Evolutionary conservation across 2,888 invertebrate species (phyloP).

Genomic region (Sinhomidia bicolor): DNA sequence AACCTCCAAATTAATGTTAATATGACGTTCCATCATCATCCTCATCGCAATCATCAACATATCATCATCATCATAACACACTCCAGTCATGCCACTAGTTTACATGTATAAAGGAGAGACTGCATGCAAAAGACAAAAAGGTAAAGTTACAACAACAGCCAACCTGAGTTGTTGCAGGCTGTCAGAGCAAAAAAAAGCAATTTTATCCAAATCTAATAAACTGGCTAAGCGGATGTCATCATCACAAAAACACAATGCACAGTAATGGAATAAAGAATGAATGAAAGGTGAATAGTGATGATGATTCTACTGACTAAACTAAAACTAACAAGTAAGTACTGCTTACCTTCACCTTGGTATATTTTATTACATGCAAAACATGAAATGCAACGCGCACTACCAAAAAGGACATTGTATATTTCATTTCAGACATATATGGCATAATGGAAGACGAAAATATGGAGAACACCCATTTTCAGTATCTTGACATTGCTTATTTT

Average conservation of each 20-base stretch:
- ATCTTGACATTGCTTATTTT: conserved; percentile 28
- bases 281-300: conserved; percentile 41
- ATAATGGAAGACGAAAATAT: conserved; percentile 31
- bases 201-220: conserved; percentile 30
- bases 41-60: too few species aligned
- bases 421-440: conserved; percentile 32
- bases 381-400: neutral
- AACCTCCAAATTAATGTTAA: conserved; percentile 39
- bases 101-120: too few species aligned
- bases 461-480: conserved; percentile 53
- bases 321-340: conserved; percentile 4
- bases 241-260: conserved; percentile 22
- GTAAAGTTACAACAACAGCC: neutral
- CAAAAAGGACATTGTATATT: conserved; percentile 26
- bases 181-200: conserved; percentile 24
- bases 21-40: neutral
- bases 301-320: conserved; percentile 16
- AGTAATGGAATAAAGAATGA: conserved; percentile 37
- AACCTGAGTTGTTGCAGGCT: neutral
- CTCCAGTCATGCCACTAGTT: too few species aligned
- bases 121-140: neutral
- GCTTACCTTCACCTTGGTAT: conserved; percentile 45
- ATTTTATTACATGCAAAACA: conserved; percentile 23
- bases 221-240: conserved; percentile 44
- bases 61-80: neutral